Evolutionary conservation across 2,888 invertebrate species (phyloP), one percentile per base, ranked within the genome.

Genomic region (Hedychridium roseum): DNA sequence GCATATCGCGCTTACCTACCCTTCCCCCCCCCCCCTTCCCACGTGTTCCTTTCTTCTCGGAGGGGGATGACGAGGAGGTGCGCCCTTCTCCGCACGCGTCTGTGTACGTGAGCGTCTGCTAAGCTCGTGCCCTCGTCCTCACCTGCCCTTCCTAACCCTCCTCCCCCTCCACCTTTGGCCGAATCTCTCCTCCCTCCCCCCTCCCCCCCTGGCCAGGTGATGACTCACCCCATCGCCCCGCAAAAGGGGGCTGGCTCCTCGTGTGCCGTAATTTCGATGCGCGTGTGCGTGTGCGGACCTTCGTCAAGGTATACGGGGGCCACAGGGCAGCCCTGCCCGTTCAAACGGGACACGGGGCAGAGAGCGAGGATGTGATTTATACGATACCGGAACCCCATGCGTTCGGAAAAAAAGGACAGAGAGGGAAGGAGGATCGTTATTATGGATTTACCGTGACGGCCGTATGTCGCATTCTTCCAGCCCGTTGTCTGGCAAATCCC

Each of bases 301-400:
- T 39, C 46, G 42, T 53, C 66, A 71, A 61, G 66, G 9, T 23
- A 23, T 23, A 23, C 23, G 5, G 23, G 5, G 9, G 5, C 5
- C 23, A 23, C 66, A 5, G 5, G 30, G 41, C 20, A 34, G 34
- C 7, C 11, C 3, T 28, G 28, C 11, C 3, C 67, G 66, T 64
- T 66, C 63, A 60, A 60, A 61, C 60, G 58, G 65, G 66, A 65
- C 66, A 68, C 46, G 60, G 58, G 27, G 28, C 54, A 51, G 60
- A 54, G 60, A 60, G 62, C 59, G 63, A 65, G 68, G 70, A 71
- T 68, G 70, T 73, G 76, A 75, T 77, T 76, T 76, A 74, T 70
- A 63, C 66, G 68, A 70, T 67, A 70, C 66, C 70, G 71, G 69
- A 72, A 72, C 69, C 67, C 66, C 57, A 49, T 47, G 48, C 47